Conservation (phyloP, 2,797 vertebrate genomes). For the Chaenodraco wilsoni region DNA sequence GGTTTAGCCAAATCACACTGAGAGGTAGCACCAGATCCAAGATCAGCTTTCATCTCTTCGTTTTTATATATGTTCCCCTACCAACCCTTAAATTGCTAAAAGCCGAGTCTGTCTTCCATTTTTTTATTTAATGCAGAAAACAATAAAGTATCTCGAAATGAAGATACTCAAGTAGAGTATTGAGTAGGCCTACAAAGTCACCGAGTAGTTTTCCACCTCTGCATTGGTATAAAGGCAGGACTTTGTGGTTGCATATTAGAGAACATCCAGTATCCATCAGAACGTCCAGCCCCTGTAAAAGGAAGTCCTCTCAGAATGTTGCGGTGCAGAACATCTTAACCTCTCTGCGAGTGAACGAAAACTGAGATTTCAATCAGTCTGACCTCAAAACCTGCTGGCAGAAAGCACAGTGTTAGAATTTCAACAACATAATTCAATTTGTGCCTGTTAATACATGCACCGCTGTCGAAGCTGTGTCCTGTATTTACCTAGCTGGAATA, state of each 20-base stretch:
- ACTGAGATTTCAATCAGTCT: conserved; percentile 52
- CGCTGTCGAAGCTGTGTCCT: conserved; percentile 57
- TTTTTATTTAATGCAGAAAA: neutral
- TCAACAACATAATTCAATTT: conserved; percentile 77
- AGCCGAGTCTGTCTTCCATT: conserved; percentile 49
- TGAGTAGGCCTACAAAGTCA: too few species aligned
- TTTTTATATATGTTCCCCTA: too few species aligned
- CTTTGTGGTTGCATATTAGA: conserved; percentile 15
- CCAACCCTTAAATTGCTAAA: conserved; percentile 18
- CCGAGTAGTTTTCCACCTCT: conserved; percentile 1
- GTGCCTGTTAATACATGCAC: conserved; percentile 73
- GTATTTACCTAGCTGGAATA: conserved; percentile 84
- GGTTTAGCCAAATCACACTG: conserved; percentile 30
- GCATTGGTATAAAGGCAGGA: conserved; percentile 1
- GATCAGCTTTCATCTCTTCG: conserved; percentile 60
- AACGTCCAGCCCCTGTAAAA: conserved; percentile 15
- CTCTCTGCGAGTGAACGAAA: conserved; percentile 45
- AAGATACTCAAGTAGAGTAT: neutral
- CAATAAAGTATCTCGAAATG: neutral
- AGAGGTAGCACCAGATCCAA: conserved; percentile 18
- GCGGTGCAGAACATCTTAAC: conserved; percentile 30
- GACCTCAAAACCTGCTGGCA: conserved; percentile 48
- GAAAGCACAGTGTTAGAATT: conserved; percentile 42
- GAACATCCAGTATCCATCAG: conserved; percentile 17
- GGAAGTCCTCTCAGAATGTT: conserved; percentile 33